Evolutionary conservation across 2,888 invertebrate species (phyloP).

Genomic region (Chironomus tentans): DNA sequence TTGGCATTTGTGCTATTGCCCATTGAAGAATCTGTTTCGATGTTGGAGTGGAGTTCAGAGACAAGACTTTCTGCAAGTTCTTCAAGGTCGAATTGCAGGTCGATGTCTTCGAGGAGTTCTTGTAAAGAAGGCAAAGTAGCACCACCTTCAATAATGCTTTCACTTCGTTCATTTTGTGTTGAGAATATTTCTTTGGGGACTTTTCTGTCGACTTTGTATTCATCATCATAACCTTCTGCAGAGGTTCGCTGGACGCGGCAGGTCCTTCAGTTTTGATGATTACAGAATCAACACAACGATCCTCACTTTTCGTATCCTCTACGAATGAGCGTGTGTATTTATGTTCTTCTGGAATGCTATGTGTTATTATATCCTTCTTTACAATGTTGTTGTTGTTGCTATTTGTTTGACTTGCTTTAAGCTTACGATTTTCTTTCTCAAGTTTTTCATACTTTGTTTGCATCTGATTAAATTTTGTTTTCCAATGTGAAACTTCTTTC

Average conservation of each 20-base stretch:
- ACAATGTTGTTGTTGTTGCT: slow-evolving; percentile 19
- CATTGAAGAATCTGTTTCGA: slow-evolving; percentile 53
- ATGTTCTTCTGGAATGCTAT: slow-evolving; percentile 30
- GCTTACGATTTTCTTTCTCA: slow-evolving; percentile 52
- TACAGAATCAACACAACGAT: slow-evolving; percentile 57
- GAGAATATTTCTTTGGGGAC: slow-evolving; percentile 19
- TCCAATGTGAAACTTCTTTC: slow-evolving; percentile 53
- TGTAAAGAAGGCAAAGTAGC: slow-evolving; percentile 72
- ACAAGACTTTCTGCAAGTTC: slow-evolving; percentile 75
- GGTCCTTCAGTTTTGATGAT: slow-evolving; percentile 55
- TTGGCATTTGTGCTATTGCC: slow-evolving; percentile 52
- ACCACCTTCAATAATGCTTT: slow-evolving; percentile 58
- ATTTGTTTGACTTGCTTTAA: slow-evolving; percentile 45
- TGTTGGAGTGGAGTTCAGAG: slow-evolving; percentile 62
- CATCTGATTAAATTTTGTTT: slow-evolving; percentile 42
- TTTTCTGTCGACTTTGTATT: slow-evolving; percentile 15
- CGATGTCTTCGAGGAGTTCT: slow-evolving; percentile 72
- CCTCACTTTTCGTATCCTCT: slow-evolving; percentile 33
- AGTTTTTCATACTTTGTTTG: slow-evolving; percentile 55
- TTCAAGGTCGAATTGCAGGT: slow-evolving; percentile 58
- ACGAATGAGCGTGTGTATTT: slow-evolving; percentile 30
- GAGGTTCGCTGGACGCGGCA: slow-evolving; percentile 76
- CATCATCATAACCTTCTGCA: slow-evolving; percentile 73
- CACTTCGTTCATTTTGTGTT: slow-evolving; percentile 34
- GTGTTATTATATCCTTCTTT: slow-evolving; percentile 30